Evolutionary conservation across 1,140 invertebrate species (phyloP).

Genomic region (Ephestia elutella): DNA sequence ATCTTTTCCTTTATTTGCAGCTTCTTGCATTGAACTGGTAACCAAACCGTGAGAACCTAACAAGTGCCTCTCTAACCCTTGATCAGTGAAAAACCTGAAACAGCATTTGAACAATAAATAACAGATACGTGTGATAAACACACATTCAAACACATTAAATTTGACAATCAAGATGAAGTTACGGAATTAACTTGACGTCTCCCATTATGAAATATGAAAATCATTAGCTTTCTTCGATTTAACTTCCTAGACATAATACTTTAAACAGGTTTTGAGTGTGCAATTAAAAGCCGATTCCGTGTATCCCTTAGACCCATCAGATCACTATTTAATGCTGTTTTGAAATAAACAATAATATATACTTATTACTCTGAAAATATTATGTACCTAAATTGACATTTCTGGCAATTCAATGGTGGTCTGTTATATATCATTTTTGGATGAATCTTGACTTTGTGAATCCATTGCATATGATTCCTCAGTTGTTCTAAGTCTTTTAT

Average conservation of each 20-base stretch:
- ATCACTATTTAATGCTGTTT: no score
- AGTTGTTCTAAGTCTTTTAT: constrained; percentile 95
- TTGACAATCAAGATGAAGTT: no score
- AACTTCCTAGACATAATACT: no score
- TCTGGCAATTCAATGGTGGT: constrained; percentile 95
- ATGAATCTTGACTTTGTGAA: constrained; percentile 96
- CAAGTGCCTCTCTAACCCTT: constrained; percentile 93
- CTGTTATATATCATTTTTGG: constrained; percentile 96
- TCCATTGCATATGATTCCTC: constrained; percentile 96
- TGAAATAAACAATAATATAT: no score
- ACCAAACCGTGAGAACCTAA: constrained; percentile 94
- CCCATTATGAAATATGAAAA: no score
- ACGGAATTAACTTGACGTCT: no score
- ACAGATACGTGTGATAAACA: neutral
- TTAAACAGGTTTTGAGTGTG: no score
- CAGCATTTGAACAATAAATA: neutral
- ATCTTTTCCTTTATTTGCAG: constrained; percentile 95
- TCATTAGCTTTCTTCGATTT: no score
- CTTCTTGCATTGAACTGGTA: constrained; percentile 96
- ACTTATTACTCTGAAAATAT: constrained; percentile 3
- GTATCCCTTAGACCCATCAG: no score
- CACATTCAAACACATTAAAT: no score
- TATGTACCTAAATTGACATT: constrained; percentile 89
- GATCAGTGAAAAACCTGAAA: constrained; percentile 78
- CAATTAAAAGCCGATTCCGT: no score